Evolutionary conservation across 2,888 invertebrate species (phyloP).

Genomic region (Eupithecia dodoneata): DNA sequence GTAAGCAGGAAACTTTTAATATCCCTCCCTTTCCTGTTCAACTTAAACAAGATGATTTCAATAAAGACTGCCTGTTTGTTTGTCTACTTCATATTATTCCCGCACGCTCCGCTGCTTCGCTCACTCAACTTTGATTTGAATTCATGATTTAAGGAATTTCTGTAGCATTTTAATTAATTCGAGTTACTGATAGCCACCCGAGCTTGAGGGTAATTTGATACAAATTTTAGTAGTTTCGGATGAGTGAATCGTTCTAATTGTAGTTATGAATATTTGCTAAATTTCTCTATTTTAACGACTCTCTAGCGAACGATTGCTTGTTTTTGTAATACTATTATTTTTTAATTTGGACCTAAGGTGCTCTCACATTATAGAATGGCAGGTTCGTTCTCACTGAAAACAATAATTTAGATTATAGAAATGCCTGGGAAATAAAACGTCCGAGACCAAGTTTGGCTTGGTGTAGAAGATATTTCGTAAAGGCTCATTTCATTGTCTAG

Average conservation of each 20-base stretch:
- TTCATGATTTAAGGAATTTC: conserved; percentile 45
- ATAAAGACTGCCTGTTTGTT: conserved; percentile 55
- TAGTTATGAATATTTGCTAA: conserved; percentile 2
- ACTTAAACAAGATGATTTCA: conserved; percentile 62
- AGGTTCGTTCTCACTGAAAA: background rate
- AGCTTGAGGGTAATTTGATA: conserved; percentile 23
- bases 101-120: conserved; percentile 47
- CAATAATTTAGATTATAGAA: background rate
- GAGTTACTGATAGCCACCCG: conserved; percentile 32
- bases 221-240: conserved; percentile 15
- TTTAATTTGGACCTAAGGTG: background rate
- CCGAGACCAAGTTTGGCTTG: background rate
- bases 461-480: background rate
- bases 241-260: conserved; percentile 8
- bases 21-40: conserved; percentile 54
- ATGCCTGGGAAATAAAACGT: background rate
- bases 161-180: conserved; percentile 44
- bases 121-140: conserved; percentile 48
- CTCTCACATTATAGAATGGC: background rate
- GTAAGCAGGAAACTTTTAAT: conserved; percentile 51
- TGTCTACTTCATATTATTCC: conserved; percentile 56
- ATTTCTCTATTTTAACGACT: background rate
- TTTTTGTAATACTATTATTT: conserved; percentile 1
- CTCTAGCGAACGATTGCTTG: background rate
- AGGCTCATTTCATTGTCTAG: background rate